Evolutionary conservation across 2,113 vertebrate genomes (phyloP).

Genomic region (Notiomystis cincta): DNA sequence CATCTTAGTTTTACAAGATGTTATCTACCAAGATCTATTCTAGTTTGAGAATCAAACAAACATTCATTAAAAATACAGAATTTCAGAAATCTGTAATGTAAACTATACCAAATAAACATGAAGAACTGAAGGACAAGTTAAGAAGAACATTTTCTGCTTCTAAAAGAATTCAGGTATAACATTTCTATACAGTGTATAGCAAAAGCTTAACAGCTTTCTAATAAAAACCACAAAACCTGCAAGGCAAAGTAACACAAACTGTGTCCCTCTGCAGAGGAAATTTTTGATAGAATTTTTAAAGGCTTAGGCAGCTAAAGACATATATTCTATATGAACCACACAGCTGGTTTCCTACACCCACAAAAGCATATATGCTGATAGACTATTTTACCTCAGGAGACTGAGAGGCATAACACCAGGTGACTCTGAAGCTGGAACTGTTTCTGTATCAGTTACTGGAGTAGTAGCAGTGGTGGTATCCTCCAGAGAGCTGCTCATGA

Average conservation of each 20-base stretch:
- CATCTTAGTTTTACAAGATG: not conserved
- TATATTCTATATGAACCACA: not conserved
- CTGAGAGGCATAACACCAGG: constrained; percentile 98
- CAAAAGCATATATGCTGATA: not conserved
- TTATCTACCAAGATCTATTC: not conserved
- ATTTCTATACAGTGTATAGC: not conserved
- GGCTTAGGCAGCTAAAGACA: not conserved
- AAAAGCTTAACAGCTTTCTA: not conserved
- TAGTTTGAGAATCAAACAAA: not conserved
- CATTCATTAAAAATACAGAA: not conserved
- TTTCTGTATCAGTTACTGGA: constrained; percentile 95
- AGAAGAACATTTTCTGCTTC: not conserved
- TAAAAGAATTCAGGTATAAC: not conserved
- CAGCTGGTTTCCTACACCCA: not conserved
- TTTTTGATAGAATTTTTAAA: not conserved
- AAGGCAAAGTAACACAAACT: not conserved
- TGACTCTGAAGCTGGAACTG: constrained; percentile 90
- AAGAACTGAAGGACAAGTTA: not conserved
- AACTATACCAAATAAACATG: not conserved
- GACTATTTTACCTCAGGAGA: constrained; percentile 83
- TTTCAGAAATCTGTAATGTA: not conserved
- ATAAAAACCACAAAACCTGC: not conserved
- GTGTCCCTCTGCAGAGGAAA: not conserved
- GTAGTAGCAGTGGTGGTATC: constrained; percentile 98
- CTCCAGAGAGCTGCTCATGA: constrained; percentile 98